Conservation (phyloP, 2,797 vertebrate species). For the Myotis daubentonii region DNA sequence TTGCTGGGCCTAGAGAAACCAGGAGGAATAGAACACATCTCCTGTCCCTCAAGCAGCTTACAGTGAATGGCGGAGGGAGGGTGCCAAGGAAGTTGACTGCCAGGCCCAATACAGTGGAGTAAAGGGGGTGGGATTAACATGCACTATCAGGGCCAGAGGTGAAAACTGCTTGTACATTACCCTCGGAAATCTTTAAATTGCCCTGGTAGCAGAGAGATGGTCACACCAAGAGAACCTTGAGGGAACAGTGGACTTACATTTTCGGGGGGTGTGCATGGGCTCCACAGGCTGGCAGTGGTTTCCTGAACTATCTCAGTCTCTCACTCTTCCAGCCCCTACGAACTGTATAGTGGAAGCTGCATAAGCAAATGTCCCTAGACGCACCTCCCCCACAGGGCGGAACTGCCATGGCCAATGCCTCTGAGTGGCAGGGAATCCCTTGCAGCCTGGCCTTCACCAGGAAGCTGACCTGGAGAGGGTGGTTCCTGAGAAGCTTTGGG, state of each 20-base stretch:
- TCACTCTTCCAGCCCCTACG: background rate
- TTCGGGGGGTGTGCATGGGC: accelerated
- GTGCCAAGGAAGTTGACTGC: background rate
- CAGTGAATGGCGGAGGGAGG: background rate
- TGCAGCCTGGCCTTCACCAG: background rate
- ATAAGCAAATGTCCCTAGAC: background rate
- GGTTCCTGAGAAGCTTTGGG: background rate
- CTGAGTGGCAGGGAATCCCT: background rate
- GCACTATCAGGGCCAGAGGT: background rate
- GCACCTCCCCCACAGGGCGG: background rate
- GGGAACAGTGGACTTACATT: background rate
- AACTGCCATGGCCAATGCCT: background rate
- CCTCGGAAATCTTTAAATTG: background rate
- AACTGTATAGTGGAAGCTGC: background rate
- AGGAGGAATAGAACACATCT: background rate
- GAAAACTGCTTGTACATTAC: background rate
- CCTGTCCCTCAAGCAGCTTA: background rate
- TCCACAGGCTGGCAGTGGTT: too few species aligned
- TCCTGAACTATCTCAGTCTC: background rate
- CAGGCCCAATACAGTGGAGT: too few species aligned
- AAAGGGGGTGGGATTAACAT: background rate
- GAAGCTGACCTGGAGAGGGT: background rate
- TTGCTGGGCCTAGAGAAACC: background rate
- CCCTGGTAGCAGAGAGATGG: background rate
- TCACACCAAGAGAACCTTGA: background rate